Percentiles rank a stretch among this genome's conserved stretches.
These are phyloP conservation scores for Harmothoe impar DNA, from an alignment of 2,888 invertebrate species.

Conservation along the genomic window DNA sequence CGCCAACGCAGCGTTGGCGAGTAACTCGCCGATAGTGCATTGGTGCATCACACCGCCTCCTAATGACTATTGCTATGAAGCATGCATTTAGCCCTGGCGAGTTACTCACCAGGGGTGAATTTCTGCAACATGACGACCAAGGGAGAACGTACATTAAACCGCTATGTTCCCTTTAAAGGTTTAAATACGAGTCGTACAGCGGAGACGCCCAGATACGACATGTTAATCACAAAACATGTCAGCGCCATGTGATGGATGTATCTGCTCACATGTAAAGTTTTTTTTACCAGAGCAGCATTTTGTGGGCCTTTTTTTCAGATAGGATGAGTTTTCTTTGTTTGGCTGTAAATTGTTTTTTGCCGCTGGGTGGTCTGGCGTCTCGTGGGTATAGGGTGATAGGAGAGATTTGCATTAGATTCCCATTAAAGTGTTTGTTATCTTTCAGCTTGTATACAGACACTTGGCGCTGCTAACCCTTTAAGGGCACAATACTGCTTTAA, in stretches of 20 bases:
- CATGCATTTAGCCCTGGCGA: too few species aligned
- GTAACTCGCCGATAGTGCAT: too few species aligned
- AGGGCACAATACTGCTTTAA: too few species aligned
- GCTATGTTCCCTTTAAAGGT: too few species aligned
- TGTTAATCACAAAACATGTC: slow-evolving; percentile 10
- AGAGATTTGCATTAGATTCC: slow-evolving; percentile 36
- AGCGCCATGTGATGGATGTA: slow-evolving; percentile 13
- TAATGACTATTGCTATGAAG: too few species aligned
- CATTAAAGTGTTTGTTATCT: neutral
- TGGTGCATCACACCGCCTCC: too few species aligned
- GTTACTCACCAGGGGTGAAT: too few species aligned
- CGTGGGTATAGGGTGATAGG: neutral
- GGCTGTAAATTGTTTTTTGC: neutral
- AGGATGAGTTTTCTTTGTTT: neutral
- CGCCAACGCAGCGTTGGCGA: too few species aligned
- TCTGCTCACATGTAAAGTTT: neutral
- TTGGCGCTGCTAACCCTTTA: neutral
- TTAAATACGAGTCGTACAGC: neutral
- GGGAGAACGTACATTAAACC: too few species aligned
- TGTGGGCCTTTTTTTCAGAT: neutral
- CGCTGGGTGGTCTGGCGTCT: neutral
- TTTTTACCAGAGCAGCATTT: neutral
- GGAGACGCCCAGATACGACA: neutral
- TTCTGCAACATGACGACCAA: too few species aligned
- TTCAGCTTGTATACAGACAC: neutral